Evolutionary conservation across 2,113 vertebrate genomes (phyloP).

Genomic region (Galeopterus variegatus): DNA sequence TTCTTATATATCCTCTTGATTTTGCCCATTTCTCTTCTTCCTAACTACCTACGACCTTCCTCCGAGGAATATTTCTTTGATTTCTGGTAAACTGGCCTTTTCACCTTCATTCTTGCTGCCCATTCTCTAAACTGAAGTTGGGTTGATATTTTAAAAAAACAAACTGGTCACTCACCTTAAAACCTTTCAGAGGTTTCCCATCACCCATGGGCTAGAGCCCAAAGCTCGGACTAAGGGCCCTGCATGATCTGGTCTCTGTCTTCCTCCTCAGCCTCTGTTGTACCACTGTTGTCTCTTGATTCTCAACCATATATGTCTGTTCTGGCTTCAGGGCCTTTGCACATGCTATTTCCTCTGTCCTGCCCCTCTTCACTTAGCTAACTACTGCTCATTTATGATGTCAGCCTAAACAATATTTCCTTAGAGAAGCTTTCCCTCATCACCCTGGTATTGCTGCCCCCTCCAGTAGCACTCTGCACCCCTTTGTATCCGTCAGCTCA

Average conservation of each 20-base stretch:
- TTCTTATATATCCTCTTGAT: conserved; percentile 17
- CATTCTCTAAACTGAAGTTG: conserved; percentile 30
- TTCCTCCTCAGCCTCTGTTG: not conserved
- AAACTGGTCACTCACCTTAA: not conserved
- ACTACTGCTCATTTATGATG: not conserved
- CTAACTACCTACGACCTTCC: not conserved
- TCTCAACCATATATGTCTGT: not conserved
- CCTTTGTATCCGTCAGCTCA: not conserved
- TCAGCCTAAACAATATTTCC: not conserved
- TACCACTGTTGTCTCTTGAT: not conserved
- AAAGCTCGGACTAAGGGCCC: not conserved
- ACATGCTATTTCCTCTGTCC: not conserved
- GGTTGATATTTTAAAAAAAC: not conserved
- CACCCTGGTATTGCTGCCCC: not conserved
- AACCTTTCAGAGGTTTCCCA: not conserved
- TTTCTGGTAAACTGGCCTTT: not conserved
- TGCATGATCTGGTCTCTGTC: not conserved
- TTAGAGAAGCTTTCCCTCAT: not conserved
- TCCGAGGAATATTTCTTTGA: not conserved
- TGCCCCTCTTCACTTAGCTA: not conserved
- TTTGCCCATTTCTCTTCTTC: conserved; percentile 14
- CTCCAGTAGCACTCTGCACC: not conserved
- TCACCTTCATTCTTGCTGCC: conserved; percentile 4
- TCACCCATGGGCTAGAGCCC: not conserved
- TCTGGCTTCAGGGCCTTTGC: not conserved